Base-by-base conservation (phyloP, 64 coral and sea anemone genomes). In the Porites australiensis region DNA sequence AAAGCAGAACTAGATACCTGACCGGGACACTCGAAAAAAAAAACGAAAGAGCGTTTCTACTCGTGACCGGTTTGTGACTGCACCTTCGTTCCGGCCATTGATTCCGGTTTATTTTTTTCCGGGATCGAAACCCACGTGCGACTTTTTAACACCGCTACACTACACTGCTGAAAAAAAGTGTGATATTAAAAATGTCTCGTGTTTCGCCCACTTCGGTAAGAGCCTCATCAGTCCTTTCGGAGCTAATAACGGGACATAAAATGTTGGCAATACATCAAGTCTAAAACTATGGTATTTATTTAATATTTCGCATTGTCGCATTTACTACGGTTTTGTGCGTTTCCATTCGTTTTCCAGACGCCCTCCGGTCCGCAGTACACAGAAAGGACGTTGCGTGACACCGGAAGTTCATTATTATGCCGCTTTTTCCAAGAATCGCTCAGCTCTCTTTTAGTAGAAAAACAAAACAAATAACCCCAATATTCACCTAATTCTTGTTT, bases 321-420 rank as follows among this genome's bases (percentile, higher is more conserved):
- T 52, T 52, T n/a, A 50, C 46, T 48, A 50, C 54, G 54, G 54
- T 57, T 12, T 57, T 9, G 54, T 57, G 7, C 7, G 54, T 57
- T 57, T 12, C 12, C 12, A 57, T 57, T 57, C 54, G 54, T 57
- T 12, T 57, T 57, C 12, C 54, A 57, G 19, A 49, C 19, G 45
- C 16, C 37, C 6, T 72, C 37, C 11, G 23, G 22, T 72, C 37
- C 11, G 23, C 79, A 64, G 19, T 18, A 68, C 81, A 37, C 27
- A 1, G 27, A 37, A 37, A n/a, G n/a, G 63, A 68, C n/a, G 81
- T 84, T 49, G 81, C 81, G 81, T 84, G 81, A 84, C 81, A 83
- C 59, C 80, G 81, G 81, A 84, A 84, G 47, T 23, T n/a, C 58
- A 84, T 84, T 84, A 21, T 43, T 50, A 84, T 84, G 81, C 62